Conservation (phyloP, 2,888 invertebrate genomes). For the Sinohyriopsis cumingii region DNA sequence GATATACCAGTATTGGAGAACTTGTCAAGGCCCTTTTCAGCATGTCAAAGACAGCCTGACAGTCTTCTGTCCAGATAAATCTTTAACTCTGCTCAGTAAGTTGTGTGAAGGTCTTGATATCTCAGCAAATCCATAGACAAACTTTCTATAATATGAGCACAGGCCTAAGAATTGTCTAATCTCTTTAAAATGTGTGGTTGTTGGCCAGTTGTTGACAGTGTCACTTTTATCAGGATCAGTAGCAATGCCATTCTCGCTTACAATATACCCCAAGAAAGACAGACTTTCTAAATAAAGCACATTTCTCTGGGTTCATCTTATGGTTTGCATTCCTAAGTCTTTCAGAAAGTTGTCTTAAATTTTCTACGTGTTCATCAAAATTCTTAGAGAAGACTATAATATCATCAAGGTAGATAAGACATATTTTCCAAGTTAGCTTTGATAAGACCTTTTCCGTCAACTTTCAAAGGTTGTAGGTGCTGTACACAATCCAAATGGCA, state of each 20-base stretch:
- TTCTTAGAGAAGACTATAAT: no score
- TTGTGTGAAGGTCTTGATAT: conserved; percentile 9
- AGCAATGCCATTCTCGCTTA: conserved; percentile 24
- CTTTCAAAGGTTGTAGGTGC: no score
- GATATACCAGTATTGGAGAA: conserved; percentile 14
- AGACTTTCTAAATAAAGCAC: conserved; percentile 4
- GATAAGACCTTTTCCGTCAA: no score
- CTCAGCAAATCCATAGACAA: conserved; percentile 3
- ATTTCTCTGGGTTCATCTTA: conserved; percentile 10
- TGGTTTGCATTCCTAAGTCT: conserved; percentile 1
- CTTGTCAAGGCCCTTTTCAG: conserved; percentile 2
- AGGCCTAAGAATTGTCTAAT: conserved; percentile 8
- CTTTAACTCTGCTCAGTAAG: background rate
- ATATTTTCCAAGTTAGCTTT: no score
- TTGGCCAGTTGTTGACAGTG: background rate
- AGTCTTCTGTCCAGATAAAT: conserved; percentile 5
- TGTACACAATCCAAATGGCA: no score
- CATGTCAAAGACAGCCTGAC: conserved; percentile 1
- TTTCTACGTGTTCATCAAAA: no score
- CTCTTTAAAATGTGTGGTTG: background rate
- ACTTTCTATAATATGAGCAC: conserved; percentile 4
- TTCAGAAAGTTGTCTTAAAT: no score
- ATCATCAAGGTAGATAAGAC: no score
- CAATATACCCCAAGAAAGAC: conserved; percentile 43
- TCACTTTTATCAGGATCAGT: no score